Conservation (phyloP, 2,888 invertebrate genomes). For the Eupeodes latifasciatus region DNA sequence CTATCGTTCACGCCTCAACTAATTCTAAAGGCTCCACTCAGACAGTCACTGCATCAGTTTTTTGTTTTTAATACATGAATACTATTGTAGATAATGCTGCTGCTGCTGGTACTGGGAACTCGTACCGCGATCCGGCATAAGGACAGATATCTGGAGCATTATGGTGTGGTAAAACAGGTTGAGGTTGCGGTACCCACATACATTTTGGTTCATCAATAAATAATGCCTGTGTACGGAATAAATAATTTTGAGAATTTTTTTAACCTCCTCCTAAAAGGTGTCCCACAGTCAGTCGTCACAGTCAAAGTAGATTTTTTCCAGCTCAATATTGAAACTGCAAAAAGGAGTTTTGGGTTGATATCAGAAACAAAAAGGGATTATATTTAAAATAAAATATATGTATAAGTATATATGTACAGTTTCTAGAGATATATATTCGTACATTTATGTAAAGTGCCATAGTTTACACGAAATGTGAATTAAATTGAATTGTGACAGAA, state of each 20-base stretch:
- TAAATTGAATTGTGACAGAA: conserved; percentile 74
- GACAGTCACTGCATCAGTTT: conserved; percentile 26
- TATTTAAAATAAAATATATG: not conserved
- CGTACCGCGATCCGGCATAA: not conserved
- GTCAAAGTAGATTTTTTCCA: conserved; percentile 19
- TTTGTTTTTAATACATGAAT: not conserved
- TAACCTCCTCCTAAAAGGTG: not conserved
- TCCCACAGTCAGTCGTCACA: not conserved
- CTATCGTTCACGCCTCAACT: conserved; percentile 69
- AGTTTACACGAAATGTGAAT: conserved; percentile 73
- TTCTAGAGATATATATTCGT: too few relatives aligned
- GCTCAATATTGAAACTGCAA: conserved; percentile 37
- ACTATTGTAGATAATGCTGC: conserved; percentile 27
- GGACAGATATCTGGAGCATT: conserved; percentile 7
- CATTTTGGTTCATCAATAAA: conserved; percentile 73
- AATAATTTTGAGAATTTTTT: conserved; percentile 60
- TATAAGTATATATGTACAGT: not conserved
- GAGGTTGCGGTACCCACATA: conserved; percentile 69
- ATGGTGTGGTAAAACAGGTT: conserved; percentile 30
- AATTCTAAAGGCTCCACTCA: conserved; percentile 55
- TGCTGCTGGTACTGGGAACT: not conserved
- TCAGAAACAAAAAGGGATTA: conserved; percentile 18
- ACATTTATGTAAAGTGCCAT: conserved; percentile 38
- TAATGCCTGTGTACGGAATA: conserved; percentile 72
- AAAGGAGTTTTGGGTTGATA: conserved; percentile 24